phyloP scores from a whole-genome alignment of 2,797 vertebrate genomes.

The Darevskia mixta region DNA sequence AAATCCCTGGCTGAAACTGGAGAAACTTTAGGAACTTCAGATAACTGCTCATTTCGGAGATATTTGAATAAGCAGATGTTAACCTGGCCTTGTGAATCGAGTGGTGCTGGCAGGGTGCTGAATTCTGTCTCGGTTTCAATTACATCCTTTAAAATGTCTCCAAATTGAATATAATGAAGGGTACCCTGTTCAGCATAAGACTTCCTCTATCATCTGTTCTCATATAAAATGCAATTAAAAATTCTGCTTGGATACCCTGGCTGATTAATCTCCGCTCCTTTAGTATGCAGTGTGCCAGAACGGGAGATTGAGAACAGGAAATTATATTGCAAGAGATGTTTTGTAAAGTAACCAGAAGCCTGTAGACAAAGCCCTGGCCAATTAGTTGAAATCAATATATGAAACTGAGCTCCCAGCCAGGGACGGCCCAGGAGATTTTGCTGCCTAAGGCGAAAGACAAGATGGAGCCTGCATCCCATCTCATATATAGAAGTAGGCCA shows the following conservation, averaged over 20 bases:
- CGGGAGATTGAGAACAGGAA: conserved; percentile 6
- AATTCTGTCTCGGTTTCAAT: not conserved
- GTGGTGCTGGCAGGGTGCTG: not conserved
- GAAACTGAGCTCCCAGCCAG: not conserved
- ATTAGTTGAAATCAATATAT: not conserved
- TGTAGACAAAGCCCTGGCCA: not conserved
- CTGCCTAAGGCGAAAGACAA: too few species aligned
- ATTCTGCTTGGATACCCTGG: not conserved
- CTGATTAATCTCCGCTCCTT: conserved; percentile 23
- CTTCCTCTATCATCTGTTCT: conserved; percentile 28
- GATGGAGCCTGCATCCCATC: too few species aligned
- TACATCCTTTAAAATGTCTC: not conserved
- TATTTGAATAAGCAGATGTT: not conserved
- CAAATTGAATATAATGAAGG: conserved; percentile 8
- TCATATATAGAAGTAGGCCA: too few species aligned
- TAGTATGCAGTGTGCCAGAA: not conserved
- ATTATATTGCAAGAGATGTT: conserved; percentile 6
- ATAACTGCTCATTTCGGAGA: not conserved
- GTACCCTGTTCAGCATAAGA: not conserved
- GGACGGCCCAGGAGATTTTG: too few species aligned
- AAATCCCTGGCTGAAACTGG: not conserved
- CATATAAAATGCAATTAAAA: conserved; percentile 32
- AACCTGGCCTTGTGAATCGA: not conserved
- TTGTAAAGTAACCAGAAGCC: not conserved
- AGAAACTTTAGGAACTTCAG: not conserved